Evolutionary conservation across 37 sponge, comb jelly and placozoan species (phyloP), one percentile per base, ranked within the genome.

Genomic region (Cladorhizidae sp.): DNA sequence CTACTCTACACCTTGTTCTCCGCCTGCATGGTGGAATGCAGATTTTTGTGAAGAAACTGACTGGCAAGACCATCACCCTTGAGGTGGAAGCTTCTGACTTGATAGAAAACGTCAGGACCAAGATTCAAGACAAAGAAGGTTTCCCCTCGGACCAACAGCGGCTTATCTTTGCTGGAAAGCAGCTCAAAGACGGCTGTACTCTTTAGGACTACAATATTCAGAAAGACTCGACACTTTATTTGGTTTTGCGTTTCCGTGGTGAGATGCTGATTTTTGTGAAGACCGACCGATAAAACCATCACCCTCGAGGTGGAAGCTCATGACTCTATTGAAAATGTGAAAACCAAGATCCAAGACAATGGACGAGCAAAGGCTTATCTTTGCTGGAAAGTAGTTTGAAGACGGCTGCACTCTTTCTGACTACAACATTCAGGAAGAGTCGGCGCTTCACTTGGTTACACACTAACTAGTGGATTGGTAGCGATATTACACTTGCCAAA

Each of bases 201-300:
- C 93, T 95, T 63, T 73, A 87, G 45, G 89, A 89, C 68, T 93
- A 95, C 93, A 95, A 95, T 80, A 95, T 95, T 85, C 96, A 95
- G 68, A 95, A 95, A 77, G 96, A 95, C 72, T 87, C 88, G 42
- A 93, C 97, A 8, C 97, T 96, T 52, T 93, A 96, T 72, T 84
- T 96, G 59, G 97, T 96, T 23, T 29, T 88, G 9, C 73, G 88
- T 17, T 55, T 82, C 40, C 80, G 88, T 51, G 88, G 88, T 39
- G 91, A n/a, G n/a, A n/a, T n/a, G n/a, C n/a, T n/a, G n/a, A n/a
- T n/a, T n/a, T n/a, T n/a, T n/a, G n/a, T n/a, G n/a, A n/a, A n/a
- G n/a, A n/a, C n/a, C n/a, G n/a, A n/a, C n/a, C n/a, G n/a, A n/a
- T n/a, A n/a, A n/a, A n/a, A n/a, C n/a, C n/a, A n/a, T n/a, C n/a